A percentile compares a stretch with the other conserved stretches of the same genome.
Conservation (phyloP, 2,888 invertebrate genomes). For the Dicranocentrus wangi region DNA sequence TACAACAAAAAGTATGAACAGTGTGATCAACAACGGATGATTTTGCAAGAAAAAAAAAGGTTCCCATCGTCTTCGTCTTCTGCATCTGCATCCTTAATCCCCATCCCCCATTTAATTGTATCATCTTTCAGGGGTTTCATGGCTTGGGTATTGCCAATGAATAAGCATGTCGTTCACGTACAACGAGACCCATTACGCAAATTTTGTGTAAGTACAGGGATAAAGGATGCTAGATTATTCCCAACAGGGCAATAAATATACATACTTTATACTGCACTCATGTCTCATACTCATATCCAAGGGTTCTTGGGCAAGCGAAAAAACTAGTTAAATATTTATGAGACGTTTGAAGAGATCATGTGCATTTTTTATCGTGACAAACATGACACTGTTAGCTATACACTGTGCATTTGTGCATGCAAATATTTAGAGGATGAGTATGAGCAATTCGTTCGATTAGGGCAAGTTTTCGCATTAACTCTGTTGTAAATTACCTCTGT, state of each 20-base stretch:
- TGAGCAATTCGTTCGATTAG: too few relatives aligned
- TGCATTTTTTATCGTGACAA: not conserved
- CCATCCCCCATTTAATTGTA: not conserved
- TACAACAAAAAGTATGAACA: too few relatives aligned
- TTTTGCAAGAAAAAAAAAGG: conserved; percentile 22
- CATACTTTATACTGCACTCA: too few relatives aligned
- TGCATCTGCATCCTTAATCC: not conserved
- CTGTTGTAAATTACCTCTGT: too few relatives aligned
- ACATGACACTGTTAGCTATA: not conserved
- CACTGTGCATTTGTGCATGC: too few relatives aligned
- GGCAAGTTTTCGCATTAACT: too few relatives aligned
- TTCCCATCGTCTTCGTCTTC: conserved; percentile 9
- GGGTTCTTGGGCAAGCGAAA: too few relatives aligned
- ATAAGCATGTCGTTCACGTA: not conserved
- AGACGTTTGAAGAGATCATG: not conserved
- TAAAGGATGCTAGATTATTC: not conserved
- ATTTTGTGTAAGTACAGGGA: not conserved
- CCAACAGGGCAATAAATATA: not conserved
- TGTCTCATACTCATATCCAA: too few relatives aligned
- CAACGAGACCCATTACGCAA: not conserved
- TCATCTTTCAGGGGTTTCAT: not conserved
- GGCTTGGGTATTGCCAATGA: not conserved
- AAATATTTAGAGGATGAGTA: too few relatives aligned
- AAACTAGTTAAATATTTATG: not conserved
- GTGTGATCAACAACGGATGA: conserved; percentile 13